Percentiles rank a stretch among this genome's conserved stretches.
Evolutionary conservation across 2,113 vertebrate species (phyloP).

Genomic region (Tragelaphus buxtoni): DNA sequence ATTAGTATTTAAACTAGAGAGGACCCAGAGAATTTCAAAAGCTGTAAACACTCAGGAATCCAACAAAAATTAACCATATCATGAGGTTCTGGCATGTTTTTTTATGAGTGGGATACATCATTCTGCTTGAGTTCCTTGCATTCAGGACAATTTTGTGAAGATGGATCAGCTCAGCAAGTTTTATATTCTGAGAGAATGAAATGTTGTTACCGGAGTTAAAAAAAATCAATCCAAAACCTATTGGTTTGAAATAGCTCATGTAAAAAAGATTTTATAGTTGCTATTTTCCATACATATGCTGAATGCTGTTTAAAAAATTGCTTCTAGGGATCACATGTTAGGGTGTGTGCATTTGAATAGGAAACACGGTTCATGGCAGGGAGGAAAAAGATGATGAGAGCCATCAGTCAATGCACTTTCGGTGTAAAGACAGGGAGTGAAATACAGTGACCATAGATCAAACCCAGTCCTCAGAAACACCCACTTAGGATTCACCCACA

Average conservation of each 20-base stretch:
- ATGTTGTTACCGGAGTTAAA: neutral
- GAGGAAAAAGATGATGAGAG: neutral
- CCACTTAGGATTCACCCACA: neutral
- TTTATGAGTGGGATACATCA: neutral
- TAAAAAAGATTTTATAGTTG: neutral
- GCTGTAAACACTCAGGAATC: neutral
- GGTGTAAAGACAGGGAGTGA: neutral
- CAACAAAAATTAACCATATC: neutral
- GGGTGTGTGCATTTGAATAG: neutral
- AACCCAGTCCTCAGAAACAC: neutral
- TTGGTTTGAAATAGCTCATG: conserved; percentile 21
- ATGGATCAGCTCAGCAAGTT: neutral
- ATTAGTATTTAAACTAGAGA: neutral
- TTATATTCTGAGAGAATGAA: conserved; percentile 2
- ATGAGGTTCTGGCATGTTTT: neutral
- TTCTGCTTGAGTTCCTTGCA: neutral
- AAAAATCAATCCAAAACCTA: neutral
- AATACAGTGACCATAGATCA: neutral
- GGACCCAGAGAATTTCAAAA: neutral
- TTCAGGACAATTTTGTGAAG: neutral
- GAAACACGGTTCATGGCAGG: neutral
- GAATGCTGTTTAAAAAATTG: neutral
- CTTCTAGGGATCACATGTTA: neutral
- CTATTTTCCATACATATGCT: conserved; percentile 1
- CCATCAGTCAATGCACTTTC: neutral